phyloP scores from a whole-genome alignment of 23 tunicate genomes.

The Phallusia fumigata region DNA sequence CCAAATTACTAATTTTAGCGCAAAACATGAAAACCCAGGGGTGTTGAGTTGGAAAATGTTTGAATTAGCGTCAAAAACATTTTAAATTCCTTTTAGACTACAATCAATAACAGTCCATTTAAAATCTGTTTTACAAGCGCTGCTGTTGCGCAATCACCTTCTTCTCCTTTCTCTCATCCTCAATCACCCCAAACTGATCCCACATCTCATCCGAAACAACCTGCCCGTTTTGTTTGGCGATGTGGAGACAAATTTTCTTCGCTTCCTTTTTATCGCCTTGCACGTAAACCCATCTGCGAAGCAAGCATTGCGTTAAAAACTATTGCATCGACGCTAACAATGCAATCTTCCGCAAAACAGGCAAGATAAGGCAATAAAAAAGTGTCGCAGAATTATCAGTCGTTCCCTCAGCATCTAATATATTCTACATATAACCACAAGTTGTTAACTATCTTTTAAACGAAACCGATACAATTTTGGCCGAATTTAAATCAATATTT shows the following conservation, averaged over 20 bases:
- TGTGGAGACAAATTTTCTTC: neutral
- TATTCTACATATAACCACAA: too few relatives aligned
- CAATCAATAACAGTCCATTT: too few relatives aligned
- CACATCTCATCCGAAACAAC: slow-evolving; percentile 6
- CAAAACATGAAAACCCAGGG: neutral
- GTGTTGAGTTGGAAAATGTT: too few relatives aligned
- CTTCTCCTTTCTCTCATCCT: neutral
- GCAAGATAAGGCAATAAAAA: neutral
- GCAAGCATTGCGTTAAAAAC: neutral
- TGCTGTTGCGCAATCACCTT: too few relatives aligned
- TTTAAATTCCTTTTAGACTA: too few relatives aligned
- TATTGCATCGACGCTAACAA: too few relatives aligned
- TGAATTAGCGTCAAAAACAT: too few relatives aligned
- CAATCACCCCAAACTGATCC: neutral
- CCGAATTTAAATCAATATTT: too few relatives aligned
- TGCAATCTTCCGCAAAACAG: too few relatives aligned
- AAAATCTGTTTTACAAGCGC: too few relatives aligned
- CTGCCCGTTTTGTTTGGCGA: neutral
- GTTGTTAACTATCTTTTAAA: too few relatives aligned
- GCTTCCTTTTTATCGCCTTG: neutral
- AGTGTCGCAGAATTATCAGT: neutral
- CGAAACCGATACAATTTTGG: too few relatives aligned
- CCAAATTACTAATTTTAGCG: neutral
- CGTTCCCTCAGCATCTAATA: neutral
- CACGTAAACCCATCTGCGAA: neutral